These are phyloP conservation scores for Hippocampus guttulatus DNA, from an alignment of 2,113 vertebrate genomes.

Conservation along the genomic window DNA sequence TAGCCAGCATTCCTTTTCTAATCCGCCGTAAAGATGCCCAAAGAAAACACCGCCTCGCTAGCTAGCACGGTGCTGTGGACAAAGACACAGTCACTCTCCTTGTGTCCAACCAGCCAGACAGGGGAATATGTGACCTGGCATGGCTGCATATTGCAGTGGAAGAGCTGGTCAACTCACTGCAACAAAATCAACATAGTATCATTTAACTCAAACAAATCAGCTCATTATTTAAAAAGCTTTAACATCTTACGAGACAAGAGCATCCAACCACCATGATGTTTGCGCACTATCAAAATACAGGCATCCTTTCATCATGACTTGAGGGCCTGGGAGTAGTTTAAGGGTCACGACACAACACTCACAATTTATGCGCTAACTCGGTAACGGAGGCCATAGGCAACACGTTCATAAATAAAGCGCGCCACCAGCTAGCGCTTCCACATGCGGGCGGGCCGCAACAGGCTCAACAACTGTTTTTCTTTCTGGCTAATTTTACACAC, in stretches of 20 bases:
- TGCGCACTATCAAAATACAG: slow-evolving; percentile 46
- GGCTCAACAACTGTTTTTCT: background rate
- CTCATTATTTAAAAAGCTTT: slow-evolving; percentile 1
- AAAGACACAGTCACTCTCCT: slow-evolving; percentile 51
- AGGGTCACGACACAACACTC: slow-evolving; percentile 55
- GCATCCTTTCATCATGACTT: slow-evolving; percentile 51
- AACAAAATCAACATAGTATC: background rate
- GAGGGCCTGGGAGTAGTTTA: slow-evolving; percentile 49
- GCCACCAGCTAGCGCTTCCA: slow-evolving; percentile 35
- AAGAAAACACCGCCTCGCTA: slow-evolving; percentile 54
- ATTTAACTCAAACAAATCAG: background rate
- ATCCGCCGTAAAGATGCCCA: slow-evolving; percentile 68
- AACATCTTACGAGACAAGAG: too few relatives aligned
- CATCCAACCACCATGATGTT: slow-evolving; percentile 10
- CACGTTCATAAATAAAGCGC: slow-evolving; percentile 43
- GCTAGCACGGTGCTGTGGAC: slow-evolving; percentile 41
- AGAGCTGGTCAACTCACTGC: background rate
- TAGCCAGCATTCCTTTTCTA: slow-evolving; percentile 71
- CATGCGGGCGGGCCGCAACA: slow-evolving; percentile 3
- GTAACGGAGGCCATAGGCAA: slow-evolving; percentile 56
- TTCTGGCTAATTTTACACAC: background rate
- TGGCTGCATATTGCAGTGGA: slow-evolving; percentile 12
- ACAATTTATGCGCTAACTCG: slow-evolving; percentile 57
- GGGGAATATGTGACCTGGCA: slow-evolving; percentile 30
- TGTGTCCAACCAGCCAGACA: slow-evolving; percentile 31